Evolutionary conservation across 2,113 vertebrate genomes (phyloP), one percentile per base, ranked within the genome.

Genomic region (Notarius lentiginosus): DNA sequence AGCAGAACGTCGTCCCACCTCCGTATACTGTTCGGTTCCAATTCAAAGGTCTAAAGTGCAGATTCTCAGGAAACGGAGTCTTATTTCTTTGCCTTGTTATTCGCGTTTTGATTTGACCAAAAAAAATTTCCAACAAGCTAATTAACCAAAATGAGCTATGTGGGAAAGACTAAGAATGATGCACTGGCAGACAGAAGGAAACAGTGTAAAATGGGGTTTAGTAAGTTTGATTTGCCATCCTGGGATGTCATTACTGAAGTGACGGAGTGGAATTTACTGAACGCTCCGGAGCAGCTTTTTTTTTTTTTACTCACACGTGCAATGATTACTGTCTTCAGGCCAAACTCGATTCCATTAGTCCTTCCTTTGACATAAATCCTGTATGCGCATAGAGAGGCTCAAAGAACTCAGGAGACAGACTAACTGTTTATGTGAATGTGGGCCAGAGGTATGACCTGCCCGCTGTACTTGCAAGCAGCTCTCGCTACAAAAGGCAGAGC

Each of bases 241-340:
- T 84, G 65, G 88, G 82, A 70, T 80, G 73, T 53, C 24, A 63
- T 89, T 60, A 85, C 82, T 34, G 49, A 86, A 72, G 85, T 73
- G 63, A 84, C 34, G 77, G 86, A 24, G 51, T 15, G 51, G 84
- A 75, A 89, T 89, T 76, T 79, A 79, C 68, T 90, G 66, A 90
- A 90, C 89, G 73, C 66, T 88, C 89, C 53, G 79, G 63, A 85
- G 53, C 92, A 84, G 65, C 20, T 68, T 11, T 75, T 81, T 41
- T 41, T 41, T 41, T 41, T 41, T 83, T 73, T 58, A 60, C n/a
- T 90, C 24, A 86, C 86, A 53, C 87, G 86, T 90, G 72, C 85
- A 89, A 84, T 89, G 79, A 89, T 90, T 80, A 91, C 83, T 53
- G 66, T 81, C 91, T 86, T 63, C 22, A 55, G 55, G 53, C 22